phyloP scores from a whole-genome alignment of 2,888 invertebrate species.

The Lordiphosa andalusiaca region DNA sequence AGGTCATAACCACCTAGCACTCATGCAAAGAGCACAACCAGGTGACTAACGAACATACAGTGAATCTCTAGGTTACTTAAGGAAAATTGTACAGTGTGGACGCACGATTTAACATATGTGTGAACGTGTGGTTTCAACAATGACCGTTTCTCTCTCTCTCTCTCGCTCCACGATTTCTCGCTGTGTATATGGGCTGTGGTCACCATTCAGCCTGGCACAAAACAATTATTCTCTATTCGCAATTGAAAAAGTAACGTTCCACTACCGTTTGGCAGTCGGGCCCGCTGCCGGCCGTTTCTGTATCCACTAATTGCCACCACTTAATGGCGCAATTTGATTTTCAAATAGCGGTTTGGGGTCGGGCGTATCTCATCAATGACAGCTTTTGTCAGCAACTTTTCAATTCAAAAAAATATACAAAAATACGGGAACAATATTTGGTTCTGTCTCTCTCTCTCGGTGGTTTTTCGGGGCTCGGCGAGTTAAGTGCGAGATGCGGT shows the following conservation, averaged over 20 bases:
- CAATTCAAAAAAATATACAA: too few relatives aligned
- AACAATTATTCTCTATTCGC: slow-evolving; percentile 70
- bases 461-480: slow-evolving; percentile 9
- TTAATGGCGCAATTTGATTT: slow-evolving; percentile 70
- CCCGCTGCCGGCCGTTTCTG: slow-evolving; percentile 10
- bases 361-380: slow-evolving; percentile 59
- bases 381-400: slow-evolving; percentile 74
- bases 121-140: too few relatives aligned
- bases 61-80: too few relatives aligned
- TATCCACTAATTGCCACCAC: slow-evolving; percentile 63
- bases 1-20: too few relatives aligned
- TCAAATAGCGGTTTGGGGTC: slow-evolving; percentile 42
- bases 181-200: slow-evolving; percentile 23
- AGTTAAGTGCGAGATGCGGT: slow-evolving; percentile 66
- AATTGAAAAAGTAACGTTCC: slow-evolving; percentile 66
- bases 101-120: too few relatives aligned
- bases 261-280: slow-evolving; percentile 60
- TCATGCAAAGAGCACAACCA: too few relatives aligned
- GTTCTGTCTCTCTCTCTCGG: slow-evolving; percentile 25
- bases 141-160: background rate
- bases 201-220: slow-evolving; percentile 45
- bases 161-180: slow-evolving; percentile 1
- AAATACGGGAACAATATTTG: slow-evolving; percentile 6
- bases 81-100: too few relatives aligned
- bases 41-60: too few relatives aligned